Base-by-base conservation (phyloP, 2,113 vertebrate genomes). In the Brachyhypopomus occidentalis region DNA sequence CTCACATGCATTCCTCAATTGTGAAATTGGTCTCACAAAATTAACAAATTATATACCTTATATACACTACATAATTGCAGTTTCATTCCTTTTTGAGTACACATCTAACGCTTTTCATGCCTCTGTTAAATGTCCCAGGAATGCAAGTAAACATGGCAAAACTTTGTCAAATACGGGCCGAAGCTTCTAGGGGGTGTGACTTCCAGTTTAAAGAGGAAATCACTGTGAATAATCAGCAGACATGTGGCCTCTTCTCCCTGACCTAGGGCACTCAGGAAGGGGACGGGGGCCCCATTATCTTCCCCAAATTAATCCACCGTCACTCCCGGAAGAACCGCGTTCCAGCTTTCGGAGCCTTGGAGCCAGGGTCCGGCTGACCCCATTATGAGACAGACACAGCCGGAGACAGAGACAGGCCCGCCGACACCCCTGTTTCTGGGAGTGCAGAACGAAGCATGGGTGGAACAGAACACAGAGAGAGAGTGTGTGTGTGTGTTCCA, bases 141-240 rank as follows among this genome's bases (percentile, higher is more conserved):
- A 58, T 83, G 41, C 1, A 17, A 16, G n/a, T 9, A 16, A 70
- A 70, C 4, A 58, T 69, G 20, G 38, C 34, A 25, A 81, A 52
- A 48, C 62, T 25, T 38, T 70, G 3, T 34, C 64, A 30, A 56
- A 48, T 41, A 64, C 4, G 38, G 4, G 25, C 22, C 25, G 23
- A 45, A 27, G 22, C 27, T 62, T 72, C 41, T 41, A n/a, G 52
- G 60, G 5, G 67, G 82, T 87, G 67, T 72, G 78, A 88, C 84
- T 87, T 84, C 73, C 83, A 83, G 78, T 86, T 87, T 88, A 84
- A 89, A 84, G 77, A 84, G 12, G 41, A 91, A 88, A 92, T 89
- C 88, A 83, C 86, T 69, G 71, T 89, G 90, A 89, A 88, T 88
- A 91, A 90, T 89, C 87, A 89, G 81, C 60, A 73, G 80, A 87